Base-by-base conservation (phyloP, 2,113 vertebrate genomes). In the Lamprologus ornatipinnis region DNA sequence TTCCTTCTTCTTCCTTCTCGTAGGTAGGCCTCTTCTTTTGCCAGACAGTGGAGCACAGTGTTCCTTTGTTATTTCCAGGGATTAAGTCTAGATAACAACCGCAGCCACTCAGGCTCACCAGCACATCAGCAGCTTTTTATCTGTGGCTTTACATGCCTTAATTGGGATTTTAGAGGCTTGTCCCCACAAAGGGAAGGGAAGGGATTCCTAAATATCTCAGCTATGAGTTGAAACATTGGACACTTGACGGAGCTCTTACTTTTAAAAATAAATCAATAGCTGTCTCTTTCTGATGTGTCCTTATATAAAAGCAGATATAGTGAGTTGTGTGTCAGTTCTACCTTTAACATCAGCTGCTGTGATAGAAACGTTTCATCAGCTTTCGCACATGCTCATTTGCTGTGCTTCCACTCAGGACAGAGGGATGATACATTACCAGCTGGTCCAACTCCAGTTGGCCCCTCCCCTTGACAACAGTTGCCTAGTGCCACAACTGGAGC, bases 401-500 rank as follows among this genome's bases (percentile, higher is more conserved):
- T 81, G 21, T 42, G 4, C 51, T 87, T 84, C 87, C 83, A 84
- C 65, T 85, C 14, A 11, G 70, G 57, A 65, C 23, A 9, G 88
- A 49, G 23, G 55, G 58, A 83, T 89, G 92, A 89, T 92, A 54
- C 87, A 90, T 86, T 47, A 90, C 84, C 93, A 93, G 92, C 86
- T 95, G 87, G 60, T 88, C 83, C 85, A 33, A 82, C 86, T 93
- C 89, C 85, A 89, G 51, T 87, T 85, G 82, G 80, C 87, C 80
- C 90, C 84, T 84, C 88, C 92, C 82, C 83, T 54, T 85, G 78
- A 89, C 87, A 89, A 91, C 79, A 1, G 88, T 92, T 94, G 90
- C 91, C 85, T 80, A 47, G 86, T 92, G 89, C 92, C 92, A 93
- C 92, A 94, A 94, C 94, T 95, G 95, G 93, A 96, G 92, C 93